Base-by-base conservation (phyloP, 2,888 invertebrate species). In the Pocota personata region DNA sequence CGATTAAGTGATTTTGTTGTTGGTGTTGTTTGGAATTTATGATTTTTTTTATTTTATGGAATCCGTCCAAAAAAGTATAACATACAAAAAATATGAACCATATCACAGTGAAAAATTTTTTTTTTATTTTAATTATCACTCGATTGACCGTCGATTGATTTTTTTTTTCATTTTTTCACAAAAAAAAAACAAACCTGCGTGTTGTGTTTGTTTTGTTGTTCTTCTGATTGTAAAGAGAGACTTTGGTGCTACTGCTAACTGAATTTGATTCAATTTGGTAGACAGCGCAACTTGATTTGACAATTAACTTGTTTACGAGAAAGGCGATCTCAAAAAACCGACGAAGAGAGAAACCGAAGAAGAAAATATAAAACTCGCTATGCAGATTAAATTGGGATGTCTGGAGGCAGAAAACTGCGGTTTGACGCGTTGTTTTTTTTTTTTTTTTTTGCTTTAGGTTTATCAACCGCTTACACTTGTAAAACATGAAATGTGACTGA, bases 301-400 rank as follows among this genome's bases (percentile, higher is more conserved):
- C 77, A 82, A 72, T 72, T 77, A 72, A 72, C 58, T 77, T 82
- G 77, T 77, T 82, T 77, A 77, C 66, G 72, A 58, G 48, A 64
- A 71, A 57, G 40, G 21, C 35, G 8, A 19, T 14, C 14, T 24
- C 5, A 46, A 50, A 48, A 4, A 37, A 27, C 8, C 4, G 35
- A 12, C 6, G 14, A 14, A 14, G 40, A 37, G 3, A 55, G 27
- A 60, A 8, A 40, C 2, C n/a, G 14, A 55, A 10, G 30, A 62
- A 10, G 5, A 4, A 12, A 64, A 30, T 30, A 43, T 1, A 12
- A 64, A 16, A 43, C 35, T 52, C 37, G 60, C 24, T 57, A 24
- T 35, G 64, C 48, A 48, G 46, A 57, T 69, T 27, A 40, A 27
- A 35, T 46, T 57, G 32, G 21, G 21, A 40, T 16, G 57, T 8